Percentiles rank a stretch among this genome's conserved stretches.
Conservation (phyloP, 2,888 invertebrate genomes). For the Xanthia icteritia region DNA sequence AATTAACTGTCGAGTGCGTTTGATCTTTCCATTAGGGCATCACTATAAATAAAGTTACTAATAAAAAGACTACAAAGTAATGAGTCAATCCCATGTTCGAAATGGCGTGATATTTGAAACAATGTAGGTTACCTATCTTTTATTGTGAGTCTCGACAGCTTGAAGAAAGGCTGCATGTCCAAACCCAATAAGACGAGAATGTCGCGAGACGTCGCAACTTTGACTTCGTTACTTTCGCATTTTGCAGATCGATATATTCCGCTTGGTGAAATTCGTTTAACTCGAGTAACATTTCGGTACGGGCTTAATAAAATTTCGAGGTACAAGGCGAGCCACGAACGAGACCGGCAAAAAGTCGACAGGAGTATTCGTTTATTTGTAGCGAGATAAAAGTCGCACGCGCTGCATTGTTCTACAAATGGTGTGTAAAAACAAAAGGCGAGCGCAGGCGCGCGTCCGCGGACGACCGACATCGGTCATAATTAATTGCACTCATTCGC, state of each 20-base stretch:
- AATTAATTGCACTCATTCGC: slow-evolving; percentile 88
- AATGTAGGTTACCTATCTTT: slow-evolving; percentile 72
- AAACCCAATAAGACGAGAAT: slow-evolving; percentile 69
- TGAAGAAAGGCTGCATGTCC: slow-evolving; percentile 63
- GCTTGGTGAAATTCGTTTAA: slow-evolving; percentile 71
- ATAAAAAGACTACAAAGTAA: slow-evolving; percentile 83
- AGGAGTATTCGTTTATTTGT: slow-evolving; percentile 80
- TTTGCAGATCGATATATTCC: slow-evolving; percentile 74
- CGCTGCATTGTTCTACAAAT: slow-evolving; percentile 87
- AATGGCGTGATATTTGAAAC: slow-evolving; percentile 74
- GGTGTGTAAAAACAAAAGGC: slow-evolving; percentile 85
- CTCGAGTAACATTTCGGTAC: slow-evolving; percentile 74
- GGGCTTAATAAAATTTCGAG: slow-evolving; percentile 79
- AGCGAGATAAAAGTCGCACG: slow-evolving; percentile 83
- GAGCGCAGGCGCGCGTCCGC: slow-evolving; percentile 68
- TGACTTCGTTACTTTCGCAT: slow-evolving; percentile 68
- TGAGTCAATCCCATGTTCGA: slow-evolving; percentile 80
- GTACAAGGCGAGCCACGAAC: slow-evolving; percentile 66
- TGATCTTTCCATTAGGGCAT: slow-evolving; percentile 90
- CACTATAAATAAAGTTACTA: slow-evolving; percentile 85
- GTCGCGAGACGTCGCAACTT: slow-evolving; percentile 66
- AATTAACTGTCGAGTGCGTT: slow-evolving; percentile 88
- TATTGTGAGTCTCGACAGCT: slow-evolving; percentile 46
- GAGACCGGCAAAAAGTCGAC: slow-evolving; percentile 79
- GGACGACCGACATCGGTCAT: slow-evolving; percentile 81